Conservation (phyloP, 2,888 invertebrate species). For the Oscheius sp. region DNA sequence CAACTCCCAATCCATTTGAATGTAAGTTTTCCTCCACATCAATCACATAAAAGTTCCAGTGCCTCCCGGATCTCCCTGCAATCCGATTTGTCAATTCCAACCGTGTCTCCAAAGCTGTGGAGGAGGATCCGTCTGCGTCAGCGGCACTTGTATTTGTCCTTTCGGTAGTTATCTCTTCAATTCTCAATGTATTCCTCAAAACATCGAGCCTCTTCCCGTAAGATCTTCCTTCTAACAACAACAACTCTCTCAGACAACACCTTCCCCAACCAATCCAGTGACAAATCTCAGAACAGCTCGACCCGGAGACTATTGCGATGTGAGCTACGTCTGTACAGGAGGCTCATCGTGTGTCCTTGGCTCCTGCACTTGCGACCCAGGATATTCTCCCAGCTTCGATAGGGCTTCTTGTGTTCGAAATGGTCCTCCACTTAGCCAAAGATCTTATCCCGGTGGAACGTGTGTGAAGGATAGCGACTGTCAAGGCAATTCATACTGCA, state of each 20-base stretch:
- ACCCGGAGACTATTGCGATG: slow-evolving; percentile 64
- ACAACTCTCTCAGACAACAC: neutral
- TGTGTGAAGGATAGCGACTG: slow-evolving; percentile 47
- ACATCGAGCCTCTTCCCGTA: slow-evolving; percentile 22
- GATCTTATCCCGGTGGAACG: slow-evolving; percentile 45
- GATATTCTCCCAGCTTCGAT: slow-evolving; percentile 57
- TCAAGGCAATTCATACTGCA: slow-evolving; percentile 40
- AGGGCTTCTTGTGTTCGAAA: slow-evolving; percentile 48
- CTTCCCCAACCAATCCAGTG: neutral
- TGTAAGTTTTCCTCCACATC: too few species aligned
- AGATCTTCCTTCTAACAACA: neutral
- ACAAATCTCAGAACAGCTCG: slow-evolving; percentile 43
- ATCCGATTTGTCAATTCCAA: slow-evolving; percentile 56
- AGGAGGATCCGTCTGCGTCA: slow-evolving; percentile 62
- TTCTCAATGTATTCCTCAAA: slow-evolving; percentile 32
- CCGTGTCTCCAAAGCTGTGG: slow-evolving; percentile 51
- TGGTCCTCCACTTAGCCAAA: slow-evolving; percentile 31
- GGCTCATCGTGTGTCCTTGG: slow-evolving; percentile 65
- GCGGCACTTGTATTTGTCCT: slow-evolving; percentile 62
- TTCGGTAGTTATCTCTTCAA: slow-evolving; percentile 42
- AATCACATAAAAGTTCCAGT: too few species aligned
- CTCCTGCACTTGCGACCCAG: slow-evolving; percentile 65
- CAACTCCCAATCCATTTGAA: slow-evolving; percentile 17
- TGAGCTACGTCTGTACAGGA: slow-evolving; percentile 60
- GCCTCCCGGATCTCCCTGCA: slow-evolving; percentile 60